These are phyloP conservation scores for Carapus acus DNA, from an alignment of 2,797 vertebrate genomes.

Conservation along the genomic window DNA sequence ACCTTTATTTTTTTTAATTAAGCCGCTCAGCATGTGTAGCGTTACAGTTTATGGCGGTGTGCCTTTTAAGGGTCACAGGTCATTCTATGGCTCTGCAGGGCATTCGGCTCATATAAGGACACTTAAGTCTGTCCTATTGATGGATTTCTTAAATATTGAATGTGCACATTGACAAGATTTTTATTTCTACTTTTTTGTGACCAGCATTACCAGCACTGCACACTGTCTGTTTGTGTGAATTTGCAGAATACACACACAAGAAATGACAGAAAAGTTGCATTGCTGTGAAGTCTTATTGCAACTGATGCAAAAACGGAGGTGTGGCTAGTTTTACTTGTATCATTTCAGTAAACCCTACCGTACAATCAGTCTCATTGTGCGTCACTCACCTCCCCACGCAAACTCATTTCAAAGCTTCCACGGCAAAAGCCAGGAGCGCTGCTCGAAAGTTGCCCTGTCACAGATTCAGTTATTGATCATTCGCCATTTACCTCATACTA, in stretches of 20 bases:
- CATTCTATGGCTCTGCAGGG: constrained; percentile 22
- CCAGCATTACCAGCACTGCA: constrained; percentile 1
- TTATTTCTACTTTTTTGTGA: no score
- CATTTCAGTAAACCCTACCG: no score
- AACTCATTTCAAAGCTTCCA: constrained; percentile 10
- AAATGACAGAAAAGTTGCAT: constrained; percentile 53
- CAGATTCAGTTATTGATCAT: constrained; percentile 29
- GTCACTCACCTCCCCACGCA: constrained; percentile 15
- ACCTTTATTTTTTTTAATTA: constrained; percentile 3
- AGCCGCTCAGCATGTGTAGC: no score
- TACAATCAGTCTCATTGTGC: no score
- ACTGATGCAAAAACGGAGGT: constrained; percentile 41
- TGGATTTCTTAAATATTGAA: constrained; percentile 35
- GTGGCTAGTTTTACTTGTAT: constrained; percentile 18
- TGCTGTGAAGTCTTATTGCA: constrained; percentile 57
- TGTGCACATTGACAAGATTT: no score
- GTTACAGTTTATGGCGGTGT: constrained; percentile 18
- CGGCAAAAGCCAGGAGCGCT: constrained; percentile 7
- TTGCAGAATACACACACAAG: constrained; percentile 1
- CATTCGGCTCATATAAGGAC: constrained; percentile 49
- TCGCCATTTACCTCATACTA: constrained; percentile 22
- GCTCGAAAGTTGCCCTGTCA: constrained; percentile 5
- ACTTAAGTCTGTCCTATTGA: constrained; percentile 54
- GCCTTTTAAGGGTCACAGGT: constrained; percentile 36
- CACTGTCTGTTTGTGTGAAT: not conserved